phyloP scores from a whole-genome alignment of 2,888 invertebrate species.

The Pollenia labialis region DNA sequence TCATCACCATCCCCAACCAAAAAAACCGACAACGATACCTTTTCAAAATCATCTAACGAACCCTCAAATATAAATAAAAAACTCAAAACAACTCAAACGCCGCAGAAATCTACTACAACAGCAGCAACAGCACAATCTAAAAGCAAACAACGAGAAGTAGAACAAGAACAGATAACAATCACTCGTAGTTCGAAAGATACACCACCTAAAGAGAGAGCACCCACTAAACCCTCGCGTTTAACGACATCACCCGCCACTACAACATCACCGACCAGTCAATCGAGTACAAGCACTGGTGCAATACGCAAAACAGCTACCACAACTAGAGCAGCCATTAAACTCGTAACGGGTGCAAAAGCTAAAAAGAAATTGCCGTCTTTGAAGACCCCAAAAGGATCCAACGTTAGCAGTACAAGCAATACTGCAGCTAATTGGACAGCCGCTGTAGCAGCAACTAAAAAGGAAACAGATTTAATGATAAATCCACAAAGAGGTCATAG shows the following conservation, averaged over 20 bases:
- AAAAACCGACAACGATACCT: conserved; percentile 44
- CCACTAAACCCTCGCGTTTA: conserved; percentile 81
- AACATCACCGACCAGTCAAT: conserved; percentile 62
- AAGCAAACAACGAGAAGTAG: conserved; percentile 77
- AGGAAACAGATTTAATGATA: conserved; percentile 78
- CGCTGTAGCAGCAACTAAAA: conserved; percentile 38
- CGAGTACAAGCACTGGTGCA: conserved; percentile 76
- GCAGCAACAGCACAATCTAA: conserved; percentile 68
- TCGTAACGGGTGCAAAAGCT: conserved; percentile 66
- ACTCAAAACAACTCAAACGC: conserved; percentile 69
- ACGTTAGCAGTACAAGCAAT: conserved; percentile 43
- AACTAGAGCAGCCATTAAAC: conserved; percentile 64
- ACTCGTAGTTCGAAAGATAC: conserved; percentile 83
- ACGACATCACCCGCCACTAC: conserved; percentile 69
- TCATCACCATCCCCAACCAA: conserved; percentile 64
- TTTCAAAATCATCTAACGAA: conserved; percentile 54
- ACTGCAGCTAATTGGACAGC: conserved; percentile 25
- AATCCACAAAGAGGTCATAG: conserved; percentile 80
- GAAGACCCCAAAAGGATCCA: conserved; percentile 52
- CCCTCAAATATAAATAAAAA: conserved; percentile 67
- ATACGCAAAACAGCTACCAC: conserved; percentile 75
- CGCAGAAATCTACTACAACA: conserved; percentile 63
- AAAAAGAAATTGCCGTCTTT: conserved; percentile 53
- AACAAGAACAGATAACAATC: conserved; percentile 79
- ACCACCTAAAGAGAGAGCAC: conserved; percentile 83